Evolutionary conservation across 1,140 invertebrate genomes (phyloP).

Genomic region (Protaetia brevitarsis): DNA sequence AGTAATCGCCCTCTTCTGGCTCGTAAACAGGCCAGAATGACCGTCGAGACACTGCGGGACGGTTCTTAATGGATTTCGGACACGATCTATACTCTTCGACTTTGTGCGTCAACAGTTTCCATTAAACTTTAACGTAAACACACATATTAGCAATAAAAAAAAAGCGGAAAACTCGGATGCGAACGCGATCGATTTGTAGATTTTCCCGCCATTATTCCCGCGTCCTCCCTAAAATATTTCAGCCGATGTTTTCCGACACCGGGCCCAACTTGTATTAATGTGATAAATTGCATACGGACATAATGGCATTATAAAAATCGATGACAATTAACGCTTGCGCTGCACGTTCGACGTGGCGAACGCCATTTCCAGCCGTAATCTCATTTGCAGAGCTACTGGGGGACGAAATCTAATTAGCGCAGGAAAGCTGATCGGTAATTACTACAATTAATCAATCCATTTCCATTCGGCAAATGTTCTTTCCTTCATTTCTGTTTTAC

Average conservation of each 20-base stretch:
- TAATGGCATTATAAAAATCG: slow-evolving; percentile 49
- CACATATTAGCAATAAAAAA: slow-evolving; percentile 5
- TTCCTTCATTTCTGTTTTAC: slow-evolving; percentile 19
- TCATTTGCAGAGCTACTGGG: slow-evolving; percentile 45
- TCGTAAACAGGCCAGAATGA: slow-evolving; percentile 48
- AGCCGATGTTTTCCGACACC: background rate
- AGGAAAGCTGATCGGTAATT: slow-evolving; percentile 50
- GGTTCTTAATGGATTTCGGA: slow-evolving; percentile 44
- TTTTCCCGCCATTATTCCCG: background rate
- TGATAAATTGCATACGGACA: slow-evolving; percentile 47
- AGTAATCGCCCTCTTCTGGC: slow-evolving; percentile 49
- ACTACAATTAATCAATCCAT: slow-evolving; percentile 49
- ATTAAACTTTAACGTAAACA: slow-evolving; percentile 22
- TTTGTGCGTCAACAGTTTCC: slow-evolving; percentile 20
- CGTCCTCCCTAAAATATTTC: background rate
- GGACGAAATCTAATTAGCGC: slow-evolving; percentile 50
- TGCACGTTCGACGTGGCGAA: slow-evolving; percentile 42
- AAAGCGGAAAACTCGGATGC: background rate
- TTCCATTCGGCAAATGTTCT: slow-evolving; percentile 42
- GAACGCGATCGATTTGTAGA: background rate
- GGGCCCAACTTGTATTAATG: slow-evolving; percentile 30
- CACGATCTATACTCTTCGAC: slow-evolving; percentile 30
- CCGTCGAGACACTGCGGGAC: slow-evolving; percentile 40
- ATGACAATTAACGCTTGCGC: slow-evolving; percentile 48
- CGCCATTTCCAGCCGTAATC: slow-evolving; percentile 47